Percentiles rank a stretch among this genome's conserved stretches.
Conservation (phyloP, 2,113 vertebrate genomes). For the Furnarius figulus region DNA sequence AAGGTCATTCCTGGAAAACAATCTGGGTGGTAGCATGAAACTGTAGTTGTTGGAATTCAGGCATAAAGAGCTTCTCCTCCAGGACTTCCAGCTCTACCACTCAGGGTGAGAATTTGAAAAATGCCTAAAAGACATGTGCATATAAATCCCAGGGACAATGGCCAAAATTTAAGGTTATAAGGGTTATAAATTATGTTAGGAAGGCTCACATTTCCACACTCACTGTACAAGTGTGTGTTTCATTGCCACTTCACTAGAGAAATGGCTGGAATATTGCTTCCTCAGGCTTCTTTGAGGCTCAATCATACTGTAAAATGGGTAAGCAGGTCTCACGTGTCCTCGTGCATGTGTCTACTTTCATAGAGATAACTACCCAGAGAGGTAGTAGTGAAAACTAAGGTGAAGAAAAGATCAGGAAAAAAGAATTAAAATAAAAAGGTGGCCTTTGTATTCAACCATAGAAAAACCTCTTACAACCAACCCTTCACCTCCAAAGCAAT, state of each 20-base stretch:
- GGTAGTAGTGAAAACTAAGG: background rate
- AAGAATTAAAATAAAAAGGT: background rate
- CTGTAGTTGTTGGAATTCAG: background rate
- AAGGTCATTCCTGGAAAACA: conserved; percentile 22
- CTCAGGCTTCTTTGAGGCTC: background rate
- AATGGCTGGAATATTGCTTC: background rate
- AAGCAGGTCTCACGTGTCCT: background rate
- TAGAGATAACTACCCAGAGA: background rate
- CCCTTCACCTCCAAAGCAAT: background rate
- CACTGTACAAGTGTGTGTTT: background rate
- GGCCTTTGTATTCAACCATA: background rate
- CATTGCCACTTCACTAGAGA: background rate
- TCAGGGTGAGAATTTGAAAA: background rate
- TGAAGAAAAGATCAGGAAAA: background rate
- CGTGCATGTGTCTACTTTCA: background rate
- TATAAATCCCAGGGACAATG: background rate
- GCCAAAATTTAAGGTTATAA: background rate
- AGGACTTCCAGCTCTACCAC: background rate
- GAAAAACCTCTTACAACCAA: background rate
- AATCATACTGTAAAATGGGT: background rate
- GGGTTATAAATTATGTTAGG: background rate
- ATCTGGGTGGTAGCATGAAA: background rate
- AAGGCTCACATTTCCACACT: background rate
- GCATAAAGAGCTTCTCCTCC: background rate
- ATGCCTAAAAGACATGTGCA: background rate